Percentiles rank a stretch among this genome's conserved stretches.
These are phyloP conservation scores for Eumeta japonica DNA, from an alignment of 1,140 invertebrate genomes.

Conservation along the genomic window DNA sequence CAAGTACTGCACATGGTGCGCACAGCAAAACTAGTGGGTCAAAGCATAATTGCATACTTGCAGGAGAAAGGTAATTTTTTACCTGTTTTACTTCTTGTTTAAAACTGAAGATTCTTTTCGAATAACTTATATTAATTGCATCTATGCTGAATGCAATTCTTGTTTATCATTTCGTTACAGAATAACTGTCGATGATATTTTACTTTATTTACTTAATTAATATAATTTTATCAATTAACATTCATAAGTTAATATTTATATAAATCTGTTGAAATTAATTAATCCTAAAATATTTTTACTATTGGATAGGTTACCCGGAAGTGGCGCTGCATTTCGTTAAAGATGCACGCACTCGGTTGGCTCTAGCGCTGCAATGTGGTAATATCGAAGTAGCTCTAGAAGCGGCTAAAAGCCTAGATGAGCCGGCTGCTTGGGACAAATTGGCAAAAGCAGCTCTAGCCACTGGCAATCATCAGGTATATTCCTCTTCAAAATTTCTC, in stretches of 20 bases:
- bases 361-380: constrained; percentile 94
- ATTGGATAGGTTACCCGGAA: constrained; percentile 86
- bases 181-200: too few relatives aligned
- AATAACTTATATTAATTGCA: neutral
- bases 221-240: too few relatives aligned
- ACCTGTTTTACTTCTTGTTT: neutral
- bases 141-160: neutral
- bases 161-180: neutral
- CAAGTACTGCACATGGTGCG: constrained; percentile 98
- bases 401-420: constrained; percentile 91
- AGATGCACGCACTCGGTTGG: constrained; percentile 96
- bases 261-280: constrained; percentile 3
- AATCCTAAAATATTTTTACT: constrained; percentile 4
- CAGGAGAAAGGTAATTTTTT: constrained; percentile 80
- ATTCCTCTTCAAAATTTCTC: constrained; percentile 10
- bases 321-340: constrained; percentile 99
- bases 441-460: constrained; percentile 92
- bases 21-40: constrained; percentile 94
- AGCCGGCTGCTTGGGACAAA: constrained; percentile 93
- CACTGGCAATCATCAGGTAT: constrained; percentile 91
- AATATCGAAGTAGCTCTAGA: constrained; percentile 96
- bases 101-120: neutral
- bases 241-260: too few relatives aligned
- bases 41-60: constrained; percentile 98
- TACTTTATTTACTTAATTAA: too few relatives aligned